A percentile compares a stretch with the other conserved stretches of the same genome.
Conservation (phyloP, 2,113 vertebrate species). For the Mustela lutreola region DNA sequence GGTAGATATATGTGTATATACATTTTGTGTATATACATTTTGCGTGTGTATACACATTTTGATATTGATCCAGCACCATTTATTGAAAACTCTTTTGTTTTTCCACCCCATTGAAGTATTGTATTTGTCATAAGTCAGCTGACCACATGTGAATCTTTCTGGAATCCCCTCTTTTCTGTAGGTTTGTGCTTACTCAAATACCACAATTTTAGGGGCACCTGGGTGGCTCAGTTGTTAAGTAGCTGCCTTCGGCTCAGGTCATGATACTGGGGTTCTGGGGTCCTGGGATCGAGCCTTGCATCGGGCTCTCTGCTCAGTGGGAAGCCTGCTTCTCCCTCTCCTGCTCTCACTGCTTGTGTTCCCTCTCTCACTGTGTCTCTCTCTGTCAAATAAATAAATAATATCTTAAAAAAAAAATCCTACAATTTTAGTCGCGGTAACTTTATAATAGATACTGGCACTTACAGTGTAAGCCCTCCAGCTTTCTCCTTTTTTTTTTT, state of each 20-base stretch:
- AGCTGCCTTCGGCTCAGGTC: too few relatives aligned
- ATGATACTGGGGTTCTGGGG: too few relatives aligned
- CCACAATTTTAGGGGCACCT: not conserved
- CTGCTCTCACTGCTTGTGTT: too few relatives aligned
- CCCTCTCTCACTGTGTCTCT: too few relatives aligned
- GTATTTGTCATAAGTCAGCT: not conserved
- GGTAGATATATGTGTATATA: not conserved
- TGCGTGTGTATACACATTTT: not conserved
- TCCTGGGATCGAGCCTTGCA: too few relatives aligned
- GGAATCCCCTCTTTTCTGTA: not conserved
- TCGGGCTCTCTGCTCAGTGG: too few relatives aligned
- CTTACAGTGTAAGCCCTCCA: not conserved
- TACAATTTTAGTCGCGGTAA: not conserved
- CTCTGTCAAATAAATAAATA: too few relatives aligned
- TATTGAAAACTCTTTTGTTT: not conserved
- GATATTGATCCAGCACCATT: not conserved
- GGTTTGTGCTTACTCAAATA: conserved; percentile 10
- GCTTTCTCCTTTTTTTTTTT: not conserved
- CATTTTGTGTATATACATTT: not conserved
- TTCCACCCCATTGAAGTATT: not conserved
- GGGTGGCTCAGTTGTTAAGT: too few relatives aligned
- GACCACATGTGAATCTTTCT: not conserved
- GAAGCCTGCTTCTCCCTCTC: too few relatives aligned
- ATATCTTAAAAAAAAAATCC: too few relatives aligned
- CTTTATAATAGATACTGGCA: not conserved